phyloP scores from a whole-genome alignment of 2,888 invertebrate genomes.

The Lamellibrachia satsuma region DNA sequence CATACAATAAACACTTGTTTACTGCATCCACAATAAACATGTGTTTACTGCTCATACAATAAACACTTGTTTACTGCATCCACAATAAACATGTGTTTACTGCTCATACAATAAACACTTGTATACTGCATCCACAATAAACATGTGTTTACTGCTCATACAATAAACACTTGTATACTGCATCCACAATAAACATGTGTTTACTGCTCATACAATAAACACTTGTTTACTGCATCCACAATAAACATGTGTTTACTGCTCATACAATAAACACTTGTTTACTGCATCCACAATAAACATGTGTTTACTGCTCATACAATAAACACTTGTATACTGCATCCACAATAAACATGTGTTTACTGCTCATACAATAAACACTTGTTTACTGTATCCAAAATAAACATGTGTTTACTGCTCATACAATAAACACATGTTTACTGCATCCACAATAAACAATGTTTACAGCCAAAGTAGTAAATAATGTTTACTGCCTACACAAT shows the following conservation, averaged over 20 bases:
- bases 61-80: not conserved
- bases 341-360: not conserved
- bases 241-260: not conserved
- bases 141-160: not conserved
- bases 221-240: no score
- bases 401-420: no score
- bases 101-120: not conserved
- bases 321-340: not conserved
- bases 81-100: not conserved
- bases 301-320: not conserved
- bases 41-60: not conserved
- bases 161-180: not conserved
- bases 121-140: no score
- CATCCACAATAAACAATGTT: no score
- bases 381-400: no score
- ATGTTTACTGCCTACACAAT: not conserved
- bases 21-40: no score
- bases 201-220: not conserved
- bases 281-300: no score
- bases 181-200: no score
- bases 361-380: not conserved
- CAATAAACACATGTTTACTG: no score
- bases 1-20: not conserved
- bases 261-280: not conserved
- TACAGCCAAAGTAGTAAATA: no score